Evolutionary conservation across 1,140 invertebrate species (phyloP).

Genomic region (honey bee (Apis mellifera)): DNA sequence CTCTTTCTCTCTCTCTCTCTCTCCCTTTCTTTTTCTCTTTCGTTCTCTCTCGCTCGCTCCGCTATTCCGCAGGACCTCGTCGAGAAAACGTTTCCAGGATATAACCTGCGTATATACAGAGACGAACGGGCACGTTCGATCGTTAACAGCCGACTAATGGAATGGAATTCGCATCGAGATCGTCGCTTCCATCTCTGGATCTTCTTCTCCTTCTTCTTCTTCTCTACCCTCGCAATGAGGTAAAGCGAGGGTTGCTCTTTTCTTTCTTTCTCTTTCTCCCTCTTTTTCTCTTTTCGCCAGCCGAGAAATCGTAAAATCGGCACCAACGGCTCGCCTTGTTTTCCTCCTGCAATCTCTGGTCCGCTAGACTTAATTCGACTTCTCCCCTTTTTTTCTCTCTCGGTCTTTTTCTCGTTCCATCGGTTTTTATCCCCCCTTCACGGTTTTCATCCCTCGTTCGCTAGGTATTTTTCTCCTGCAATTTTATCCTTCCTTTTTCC

Average conservation of each 20-base stretch:
- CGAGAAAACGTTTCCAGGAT: constrained; percentile 38
- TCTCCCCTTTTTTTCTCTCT: neutral
- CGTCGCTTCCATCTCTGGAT: constrained; percentile 20
- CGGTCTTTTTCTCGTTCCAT: neutral
- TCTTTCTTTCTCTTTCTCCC: neutral
- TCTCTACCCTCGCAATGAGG: constrained; percentile 1
- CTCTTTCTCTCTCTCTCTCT: neutral
- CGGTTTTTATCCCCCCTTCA: neutral
- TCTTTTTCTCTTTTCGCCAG: neutral
- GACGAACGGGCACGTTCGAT: constrained; percentile 61
- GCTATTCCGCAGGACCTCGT: constrained; percentile 43
- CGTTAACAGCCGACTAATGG: constrained; percentile 66
- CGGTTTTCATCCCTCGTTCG: neutral
- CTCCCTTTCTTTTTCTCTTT: neutral
- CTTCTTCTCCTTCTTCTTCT: constrained; percentile 32
- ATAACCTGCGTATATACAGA: constrained; percentile 54
- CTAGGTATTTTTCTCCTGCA: neutral
- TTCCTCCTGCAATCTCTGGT: constrained; percentile 15
- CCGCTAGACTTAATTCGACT: constrained; percentile 53
- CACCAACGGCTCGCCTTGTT: constrained; percentile 33
- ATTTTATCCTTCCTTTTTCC: neutral
- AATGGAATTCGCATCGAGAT: constrained; percentile 62
- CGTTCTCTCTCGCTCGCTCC: constrained; percentile 17
- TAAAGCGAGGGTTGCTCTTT: neutral
- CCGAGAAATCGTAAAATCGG: constrained; percentile 57